Evolutionary conservation across 2,888 invertebrate genomes (phyloP).

Genomic region (Cephonodes hylas): DNA sequence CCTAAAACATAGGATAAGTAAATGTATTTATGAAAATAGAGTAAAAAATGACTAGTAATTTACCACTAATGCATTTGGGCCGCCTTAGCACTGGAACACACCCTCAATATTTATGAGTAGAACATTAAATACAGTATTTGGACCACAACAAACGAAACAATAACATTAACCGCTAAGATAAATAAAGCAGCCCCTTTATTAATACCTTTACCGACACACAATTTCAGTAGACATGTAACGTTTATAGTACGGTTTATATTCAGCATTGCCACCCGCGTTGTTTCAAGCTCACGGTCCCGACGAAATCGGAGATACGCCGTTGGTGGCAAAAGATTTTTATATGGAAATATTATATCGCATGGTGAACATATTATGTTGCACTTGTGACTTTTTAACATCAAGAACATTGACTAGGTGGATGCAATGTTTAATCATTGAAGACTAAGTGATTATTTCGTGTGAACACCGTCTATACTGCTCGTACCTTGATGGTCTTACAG

Average conservation of each 20-base stretch:
- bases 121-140: constrained; percentile 29
- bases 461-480: neutral
- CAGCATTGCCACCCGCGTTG: constrained; percentile 71
- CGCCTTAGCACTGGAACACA: neutral
- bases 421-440: neutral
- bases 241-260: constrained; percentile 69
- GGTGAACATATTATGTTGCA: constrained; percentile 15
- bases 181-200: constrained; percentile 25
- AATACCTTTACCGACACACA: constrained; percentile 29
- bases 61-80: neutral
- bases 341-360: constrained; percentile 26
- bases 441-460: neutral
- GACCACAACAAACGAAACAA: constrained; percentile 16
- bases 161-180: constrained; percentile 17
- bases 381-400: neutral
- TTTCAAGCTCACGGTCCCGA: constrained; percentile 46
- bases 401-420: neutral
- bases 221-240: constrained; percentile 49
- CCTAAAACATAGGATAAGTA: neutral
- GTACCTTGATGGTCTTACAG: neutral
- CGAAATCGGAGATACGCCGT: constrained; percentile 54
- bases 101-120: neutral
- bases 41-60: neutral
- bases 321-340: constrained; percentile 34
- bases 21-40: neutral